Conservation (phyloP, 2,797 vertebrate genomes). For the Lepilemur septentrionalis region DNA sequence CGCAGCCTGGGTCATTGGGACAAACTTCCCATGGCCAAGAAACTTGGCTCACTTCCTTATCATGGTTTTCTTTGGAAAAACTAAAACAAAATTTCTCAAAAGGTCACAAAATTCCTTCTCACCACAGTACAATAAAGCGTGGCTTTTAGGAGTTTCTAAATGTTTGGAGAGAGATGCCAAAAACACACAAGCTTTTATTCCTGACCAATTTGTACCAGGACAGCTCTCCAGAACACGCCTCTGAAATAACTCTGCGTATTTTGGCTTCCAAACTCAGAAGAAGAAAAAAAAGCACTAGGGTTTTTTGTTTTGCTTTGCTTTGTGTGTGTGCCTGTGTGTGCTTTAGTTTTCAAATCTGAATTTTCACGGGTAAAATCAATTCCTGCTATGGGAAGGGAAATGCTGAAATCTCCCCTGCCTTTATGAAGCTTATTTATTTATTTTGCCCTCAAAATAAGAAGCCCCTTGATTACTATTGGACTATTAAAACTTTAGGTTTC, state of each 20-base stretch:
- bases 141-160: not conserved
- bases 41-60: constrained; percentile 24
- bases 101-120: constrained; percentile 58
- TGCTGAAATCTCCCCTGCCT: not conserved
- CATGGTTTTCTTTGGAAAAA: constrained; percentile 38
- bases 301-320: not conserved
- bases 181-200: not conserved
- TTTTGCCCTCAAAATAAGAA: not conserved
- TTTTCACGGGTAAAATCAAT: not conserved
- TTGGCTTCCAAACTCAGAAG: constrained; percentile 3
- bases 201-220: not conserved
- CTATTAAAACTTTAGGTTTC: not conserved
- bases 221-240: not conserved
- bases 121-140: constrained; percentile 1
- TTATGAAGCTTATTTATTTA: not conserved
- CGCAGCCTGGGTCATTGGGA: not conserved
- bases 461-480: not conserved
- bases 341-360: constrained; percentile 22
- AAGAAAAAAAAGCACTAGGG: not conserved
- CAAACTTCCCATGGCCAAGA: not conserved
- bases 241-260: not conserved
- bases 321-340: too few species aligned
- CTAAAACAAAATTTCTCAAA: constrained; percentile 29
- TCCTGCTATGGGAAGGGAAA: constrained; percentile 40
- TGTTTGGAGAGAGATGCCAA: not conserved